Base-by-base conservation (phyloP, 2,888 invertebrate species). In the Scaptomyza polygonia region DNA sequence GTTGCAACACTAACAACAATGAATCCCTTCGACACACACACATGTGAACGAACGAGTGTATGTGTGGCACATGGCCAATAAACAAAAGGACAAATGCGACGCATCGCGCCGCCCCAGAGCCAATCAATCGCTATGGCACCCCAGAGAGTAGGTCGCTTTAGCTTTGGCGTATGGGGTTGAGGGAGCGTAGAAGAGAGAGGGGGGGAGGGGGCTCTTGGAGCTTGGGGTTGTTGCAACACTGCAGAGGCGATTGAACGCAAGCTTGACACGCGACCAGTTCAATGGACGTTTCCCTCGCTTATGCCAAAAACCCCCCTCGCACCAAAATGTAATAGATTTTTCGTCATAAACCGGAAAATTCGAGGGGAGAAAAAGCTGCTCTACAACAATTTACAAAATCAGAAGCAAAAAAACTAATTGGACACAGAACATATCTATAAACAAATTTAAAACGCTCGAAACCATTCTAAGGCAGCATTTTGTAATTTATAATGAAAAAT, bases 111-210 rank as follows among this genome's bases (percentile, higher is more conserved):
- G 81, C 79, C 86, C 86, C 89, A 80, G 55, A 89, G 86, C 89
- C 90, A 89, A 90, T 90, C 89, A 90, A 89, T 89, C 84, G 84
- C 87, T 90, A 89, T 88, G 77, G 86, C 76, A 76, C 90, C 84
- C 89, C 51, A 69, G 90, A 77, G 90, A 73, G 67, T 57, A 48
- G 59, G 48, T 45, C 42, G 45, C 11, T 39, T 34, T 9, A 14
- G 53, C 11, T 16, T n/a, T 27, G 45, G 36, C n/a, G 12, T 42
- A 21, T 4, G n/a, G 12, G 39, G 40, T 8, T 21, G 32, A 30
- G 40, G 49, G 9, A 43, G 27, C n/a, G n/a, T n/a, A n/a, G n/a
- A n/a, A 27, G 11, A 21, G 18, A 34, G 32, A 34, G 29, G 25
- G 32, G 29, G 11, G 36, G 27, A 27, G 12, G 30, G n/a, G 9